Conservation (phyloP, 2,888 invertebrate genomes). For the Cylloceria caligata region DNA sequence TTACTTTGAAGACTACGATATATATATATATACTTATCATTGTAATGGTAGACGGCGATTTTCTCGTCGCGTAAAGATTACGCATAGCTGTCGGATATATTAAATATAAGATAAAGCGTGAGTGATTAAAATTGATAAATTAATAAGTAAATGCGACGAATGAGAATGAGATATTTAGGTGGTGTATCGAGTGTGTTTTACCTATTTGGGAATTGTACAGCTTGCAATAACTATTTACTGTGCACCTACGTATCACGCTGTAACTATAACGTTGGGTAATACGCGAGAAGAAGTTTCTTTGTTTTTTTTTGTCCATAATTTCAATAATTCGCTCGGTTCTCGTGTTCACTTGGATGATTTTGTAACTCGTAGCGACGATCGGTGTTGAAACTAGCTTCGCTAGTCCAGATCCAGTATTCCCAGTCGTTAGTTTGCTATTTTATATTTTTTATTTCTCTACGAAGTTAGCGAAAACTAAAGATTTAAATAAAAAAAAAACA, state of each 20-base stretch:
- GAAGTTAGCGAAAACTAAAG: not conserved
- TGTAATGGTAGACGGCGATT: slow-evolving; percentile 23
- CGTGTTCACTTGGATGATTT: slow-evolving; percentile 8
- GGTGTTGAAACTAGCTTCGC: slow-evolving; percentile 39
- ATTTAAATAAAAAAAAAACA: slow-evolving; percentile 14
- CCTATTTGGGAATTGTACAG: slow-evolving; percentile 57
- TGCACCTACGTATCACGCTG: slow-evolving; percentile 8
- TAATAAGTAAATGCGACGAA: slow-evolving; percentile 37
- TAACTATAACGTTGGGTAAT: slow-evolving; percentile 21
- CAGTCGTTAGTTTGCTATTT: slow-evolving; percentile 58
- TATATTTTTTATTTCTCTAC: slow-evolving; percentile 37
- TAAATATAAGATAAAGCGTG: slow-evolving; percentile 28
- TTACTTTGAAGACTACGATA: slow-evolving; percentile 47
- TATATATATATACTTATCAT: slow-evolving; percentile 30
- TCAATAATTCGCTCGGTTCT: not conserved
- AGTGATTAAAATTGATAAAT: slow-evolving; percentile 44
- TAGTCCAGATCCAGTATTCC: slow-evolving; percentile 57
- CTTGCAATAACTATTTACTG: slow-evolving; percentile 56
- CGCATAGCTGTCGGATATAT: slow-evolving; percentile 40
- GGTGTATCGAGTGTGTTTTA: slow-evolving; percentile 54
- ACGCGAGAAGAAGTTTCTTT: not conserved
- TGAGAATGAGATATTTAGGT: slow-evolving; percentile 42
- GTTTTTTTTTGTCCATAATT: not conserved
- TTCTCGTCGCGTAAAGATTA: slow-evolving; percentile 24
- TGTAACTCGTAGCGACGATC: slow-evolving; percentile 17